phyloP scores from a whole-genome alignment of 2,888 invertebrate species.

The Tromatobia lineatoria region DNA sequence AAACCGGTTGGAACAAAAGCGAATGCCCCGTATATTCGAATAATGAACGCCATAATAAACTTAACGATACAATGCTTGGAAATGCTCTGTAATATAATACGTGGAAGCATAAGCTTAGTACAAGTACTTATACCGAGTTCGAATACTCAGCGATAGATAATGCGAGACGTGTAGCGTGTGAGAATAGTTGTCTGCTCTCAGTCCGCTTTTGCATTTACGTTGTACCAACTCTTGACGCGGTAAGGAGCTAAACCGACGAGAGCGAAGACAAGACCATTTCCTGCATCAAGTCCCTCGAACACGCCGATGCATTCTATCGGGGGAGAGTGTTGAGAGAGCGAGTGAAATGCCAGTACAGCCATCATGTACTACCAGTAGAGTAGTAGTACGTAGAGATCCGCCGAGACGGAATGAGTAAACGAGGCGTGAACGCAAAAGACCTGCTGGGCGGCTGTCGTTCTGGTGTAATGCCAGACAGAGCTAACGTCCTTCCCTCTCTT shows the following conservation, averaged over 20 bases:
- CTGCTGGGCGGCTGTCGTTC: constrained; percentile 66
- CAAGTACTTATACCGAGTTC: constrained; percentile 18
- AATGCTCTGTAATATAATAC: neutral
- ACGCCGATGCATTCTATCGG: constrained; percentile 17
- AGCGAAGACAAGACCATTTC: constrained; percentile 67
- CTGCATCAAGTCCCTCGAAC: constrained; percentile 55
- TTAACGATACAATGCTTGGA: neutral
- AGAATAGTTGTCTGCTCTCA: constrained; percentile 22
- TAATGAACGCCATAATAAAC: constrained; percentile 1
- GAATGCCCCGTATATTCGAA: neutral
- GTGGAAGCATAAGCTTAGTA: constrained; percentile 9
- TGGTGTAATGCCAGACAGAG: constrained; percentile 65
- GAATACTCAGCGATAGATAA: constrained; percentile 32
- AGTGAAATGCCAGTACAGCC: constrained; percentile 48
- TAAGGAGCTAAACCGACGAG: constrained; percentile 51
- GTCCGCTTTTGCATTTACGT: constrained; percentile 45
- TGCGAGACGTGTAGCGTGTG: constrained; percentile 17
- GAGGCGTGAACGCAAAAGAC: constrained; percentile 77
- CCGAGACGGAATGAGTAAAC: constrained; percentile 70
- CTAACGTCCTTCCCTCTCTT: constrained; percentile 19
- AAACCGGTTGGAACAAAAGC: too few species aligned
- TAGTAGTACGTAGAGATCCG: constrained; percentile 59
- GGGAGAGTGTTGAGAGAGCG: constrained; percentile 23
- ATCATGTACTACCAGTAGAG: constrained; percentile 57
- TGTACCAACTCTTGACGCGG: constrained; percentile 40